Evolutionary conservation across 2,888 invertebrate species (phyloP).

Genomic region (Pyrocoelia pectoralis): DNA sequence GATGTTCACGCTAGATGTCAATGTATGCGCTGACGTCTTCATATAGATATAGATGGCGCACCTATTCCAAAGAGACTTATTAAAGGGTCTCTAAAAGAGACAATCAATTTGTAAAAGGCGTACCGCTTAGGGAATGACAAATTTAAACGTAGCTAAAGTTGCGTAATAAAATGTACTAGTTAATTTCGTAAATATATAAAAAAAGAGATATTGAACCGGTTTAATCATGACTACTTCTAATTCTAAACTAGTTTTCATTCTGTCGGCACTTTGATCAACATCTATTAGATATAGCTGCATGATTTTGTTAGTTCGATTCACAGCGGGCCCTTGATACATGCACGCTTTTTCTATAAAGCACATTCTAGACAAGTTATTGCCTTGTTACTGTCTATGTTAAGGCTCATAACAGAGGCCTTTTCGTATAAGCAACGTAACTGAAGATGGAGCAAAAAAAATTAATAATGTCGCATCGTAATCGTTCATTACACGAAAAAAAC

Average conservation of each 20-base stretch:
- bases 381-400: constrained; percentile 41
- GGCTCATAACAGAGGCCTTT: constrained; percentile 25
- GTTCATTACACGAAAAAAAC: constrained; percentile 40
- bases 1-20: no score
- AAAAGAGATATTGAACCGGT: constrained; percentile 27
- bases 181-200: constrained; percentile 15
- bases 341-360: constrained; percentile 47
- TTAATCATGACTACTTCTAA: constrained; percentile 39
- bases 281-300: constrained; percentile 52
- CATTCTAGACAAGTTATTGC: constrained; percentile 45
- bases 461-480: constrained; percentile 43
- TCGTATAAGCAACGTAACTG: not conserved
- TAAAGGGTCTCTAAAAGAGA: no score
- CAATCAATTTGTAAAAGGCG: not conserved
- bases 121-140: no score
- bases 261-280: constrained; percentile 52
- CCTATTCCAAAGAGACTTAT: no score
- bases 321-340: constrained; percentile 48
- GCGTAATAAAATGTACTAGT: not conserved
- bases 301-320: constrained; percentile 54
- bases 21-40: no score
- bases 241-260: constrained; percentile 50
- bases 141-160: not conserved
- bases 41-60: no score
- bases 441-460: constrained; percentile 30